Base-by-base conservation (phyloP, 30 jellyfish, hydroid and myxozoan genomes). In the Hydractinia symbiolongicarpus region DNA sequence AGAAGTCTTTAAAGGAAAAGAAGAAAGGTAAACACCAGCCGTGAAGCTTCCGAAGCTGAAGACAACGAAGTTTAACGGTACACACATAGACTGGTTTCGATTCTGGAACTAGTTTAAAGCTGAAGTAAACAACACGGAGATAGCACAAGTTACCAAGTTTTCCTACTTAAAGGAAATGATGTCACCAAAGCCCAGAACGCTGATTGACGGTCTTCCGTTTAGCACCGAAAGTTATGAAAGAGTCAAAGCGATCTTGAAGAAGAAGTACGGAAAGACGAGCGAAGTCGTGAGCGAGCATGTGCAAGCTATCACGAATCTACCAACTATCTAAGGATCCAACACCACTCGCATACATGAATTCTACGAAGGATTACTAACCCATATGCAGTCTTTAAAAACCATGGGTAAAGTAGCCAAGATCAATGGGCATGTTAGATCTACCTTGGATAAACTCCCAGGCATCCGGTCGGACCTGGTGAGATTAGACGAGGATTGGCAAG, bases 241-340 rank as follows among this genome's bases (percentile, higher is more conserved):
- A 75, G 83, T 77, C 9, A 56, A 79, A 49, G 40, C 21, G 53
- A 84, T 77, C 40, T 54, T 84, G 76, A 58, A 84, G 55, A 30
- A 82, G 50, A 84, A 66, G 52, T 84, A 74, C 57, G 87, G 93
- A 50, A 72, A 82, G 56, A 16, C 84, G 8, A 82, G 90, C 62
- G 82, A 84, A 57, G 83, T 62, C 13, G 67, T 84, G 9, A 84
- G 52, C 40, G 83, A 83, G 51, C 87, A 84, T 78, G 87, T 64
- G 51, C 81, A 66, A 55, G 51, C 55, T 11, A 77, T 76, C 8
- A 84, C 53, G 64, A 79, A 66, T 50, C 58, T 84, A 57, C 87
- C 93, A 9, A 60, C 64, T 55, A 66, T 76, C 62, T 66, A 68
- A 64, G 83, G 93, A 51, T 17, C 87, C 11, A 84, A 52, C 72